Evolutionary conservation across 1,140 invertebrate species (phyloP).

Genomic region (Panulirus ornatus): DNA sequence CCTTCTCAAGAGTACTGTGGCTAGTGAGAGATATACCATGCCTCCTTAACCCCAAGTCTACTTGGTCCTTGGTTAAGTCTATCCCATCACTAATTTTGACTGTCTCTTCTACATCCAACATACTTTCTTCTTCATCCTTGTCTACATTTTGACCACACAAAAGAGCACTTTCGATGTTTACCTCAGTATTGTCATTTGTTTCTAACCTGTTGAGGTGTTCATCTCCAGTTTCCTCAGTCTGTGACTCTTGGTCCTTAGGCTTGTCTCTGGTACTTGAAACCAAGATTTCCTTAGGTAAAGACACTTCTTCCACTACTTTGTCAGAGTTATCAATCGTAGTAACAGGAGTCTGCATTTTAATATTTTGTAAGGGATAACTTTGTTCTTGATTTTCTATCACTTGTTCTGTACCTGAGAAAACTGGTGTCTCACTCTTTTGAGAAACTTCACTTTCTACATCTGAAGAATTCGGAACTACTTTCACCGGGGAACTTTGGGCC

Average conservation of each 20-base stretch:
- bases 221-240: slow-evolving; percentile 58
- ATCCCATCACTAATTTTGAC: slow-evolving; percentile 15
- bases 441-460: slow-evolving; percentile 4
- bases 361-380: not conserved
- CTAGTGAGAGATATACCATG: slow-evolving; percentile 56
- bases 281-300: slow-evolving; percentile 22
- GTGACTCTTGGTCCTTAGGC: slow-evolving; percentile 56
- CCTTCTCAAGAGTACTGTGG: slow-evolving; percentile 45
- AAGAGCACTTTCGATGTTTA: not conserved
- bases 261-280: slow-evolving; percentile 34
- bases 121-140: slow-evolving; percentile 9
- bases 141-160: not conserved
- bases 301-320: not conserved
- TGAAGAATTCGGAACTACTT: slow-evolving; percentile 18
- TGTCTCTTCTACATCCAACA: slow-evolving; percentile 26
- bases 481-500: not conserved
- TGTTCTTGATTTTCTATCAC: not conserved
- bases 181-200: not conserved
- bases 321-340: not conserved
- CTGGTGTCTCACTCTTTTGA: not conserved
- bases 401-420: not conserved
- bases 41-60: slow-evolving; percentile 54
- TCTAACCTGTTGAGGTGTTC: slow-evolving; percentile 21
- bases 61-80: slow-evolving; percentile 54
- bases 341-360: not conserved